Conservation (phyloP, 2,797 vertebrate species). For the Sphaeramia orbicularis region DNA sequence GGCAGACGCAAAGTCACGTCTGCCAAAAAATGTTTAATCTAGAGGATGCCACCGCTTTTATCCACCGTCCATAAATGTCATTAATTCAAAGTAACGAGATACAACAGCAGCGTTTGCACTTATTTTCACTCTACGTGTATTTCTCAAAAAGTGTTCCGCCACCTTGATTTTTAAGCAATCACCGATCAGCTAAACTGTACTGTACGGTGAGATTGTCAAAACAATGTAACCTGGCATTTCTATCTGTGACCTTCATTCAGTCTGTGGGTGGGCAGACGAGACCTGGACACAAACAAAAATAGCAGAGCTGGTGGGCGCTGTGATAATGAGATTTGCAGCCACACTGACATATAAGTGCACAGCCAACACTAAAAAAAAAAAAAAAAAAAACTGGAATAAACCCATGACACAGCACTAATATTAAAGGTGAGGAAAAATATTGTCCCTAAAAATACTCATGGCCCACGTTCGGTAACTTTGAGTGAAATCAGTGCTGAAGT, state of each 20-base stretch:
- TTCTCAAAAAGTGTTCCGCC: neutral
- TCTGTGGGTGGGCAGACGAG: constrained; percentile 63
- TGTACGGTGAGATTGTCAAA: constrained; percentile 35
- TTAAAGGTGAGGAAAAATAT: neutral
- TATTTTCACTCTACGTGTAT: neutral
- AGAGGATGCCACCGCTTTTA: neutral
- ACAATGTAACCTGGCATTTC: constrained; percentile 52
- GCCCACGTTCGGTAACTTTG: neutral
- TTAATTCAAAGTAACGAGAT: constrained; percentile 21
- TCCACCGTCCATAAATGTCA: constrained; percentile 25
- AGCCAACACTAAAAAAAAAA: neutral
- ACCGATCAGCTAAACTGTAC: no score
- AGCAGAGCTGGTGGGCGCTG: constrained; percentile 36
- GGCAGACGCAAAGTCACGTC: constrained; percentile 22
- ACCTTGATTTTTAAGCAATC: no score
- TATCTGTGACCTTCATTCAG: constrained; percentile 55
- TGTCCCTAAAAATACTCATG: neutral
- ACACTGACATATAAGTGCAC: constrained; percentile 13
- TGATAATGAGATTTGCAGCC: constrained; percentile 39
- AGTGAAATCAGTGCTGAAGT: no score
- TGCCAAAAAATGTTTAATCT: constrained; percentile 24
- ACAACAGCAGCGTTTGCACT: constrained; percentile 4
- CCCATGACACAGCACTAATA: neutral
- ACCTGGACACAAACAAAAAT: constrained; percentile 54
- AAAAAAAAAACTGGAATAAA: no score